Base-by-base conservation (phyloP, 2,888 invertebrate genomes). In the Rhingia rostrata region DNA sequence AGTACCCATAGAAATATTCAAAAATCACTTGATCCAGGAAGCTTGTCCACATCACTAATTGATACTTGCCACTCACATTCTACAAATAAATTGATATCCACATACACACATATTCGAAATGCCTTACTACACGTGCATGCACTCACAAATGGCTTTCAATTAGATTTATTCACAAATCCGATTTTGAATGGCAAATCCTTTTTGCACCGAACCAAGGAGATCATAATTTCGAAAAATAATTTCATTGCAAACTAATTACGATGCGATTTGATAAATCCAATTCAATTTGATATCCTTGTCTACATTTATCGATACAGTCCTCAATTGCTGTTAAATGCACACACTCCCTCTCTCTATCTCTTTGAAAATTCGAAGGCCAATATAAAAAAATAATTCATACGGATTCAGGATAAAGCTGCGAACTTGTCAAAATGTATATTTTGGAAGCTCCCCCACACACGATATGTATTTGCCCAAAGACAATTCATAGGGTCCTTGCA, bases 391-490 rank as follows among this genome's bases (percentile, higher is more conserved):
- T n/a, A n/a, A 39, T 33, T 14, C 41, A 51, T 41, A 4, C 4
- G 30, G 3, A 22, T 22, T 22, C 22, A 22, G 22, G 22, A n/a
- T 6, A 49, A 49, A 14, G 39, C 37, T 22, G 37, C 30, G 22
- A 22, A 22, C 12, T 49, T 49, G 43, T 63, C 47, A 63, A 63
- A 49, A 51, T 32, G 49, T 39, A 43, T 47, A 37, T 22, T 37
- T 49, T 4, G 7, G 10, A 30, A 10, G 6, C 10, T 22, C 45
- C 32, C 6, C 30, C 30, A 12, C 47, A 53, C 4, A 2, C 30
- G 32, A 72, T n/a, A 37, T 35, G 33, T 45, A 6, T 10, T 0
- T 22, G 4, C 47, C 43, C 12, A 9, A 14, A 33, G 35, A n/a
- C 35, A 14, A 3, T 12, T 12, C 1, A 22, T 22, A 2, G 30